Base-by-base conservation (phyloP, 2,888 invertebrate species). In the Xestia rhomboidea region DNA sequence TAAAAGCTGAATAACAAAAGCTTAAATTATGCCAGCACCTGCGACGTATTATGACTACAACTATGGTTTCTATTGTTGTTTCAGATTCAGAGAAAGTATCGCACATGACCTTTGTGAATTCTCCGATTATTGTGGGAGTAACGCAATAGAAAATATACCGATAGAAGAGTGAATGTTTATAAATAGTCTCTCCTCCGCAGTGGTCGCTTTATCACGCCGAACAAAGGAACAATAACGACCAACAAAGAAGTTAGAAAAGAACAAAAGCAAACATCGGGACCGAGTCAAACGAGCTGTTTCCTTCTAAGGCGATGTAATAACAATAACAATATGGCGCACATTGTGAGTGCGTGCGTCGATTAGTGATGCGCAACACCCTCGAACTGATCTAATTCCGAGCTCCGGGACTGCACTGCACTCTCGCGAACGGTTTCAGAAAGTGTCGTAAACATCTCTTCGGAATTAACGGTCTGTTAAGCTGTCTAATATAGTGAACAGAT, bases 181-280 rank as follows among this genome's bases (percentile, higher is more conserved):
- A 95, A 95, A 95, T 93, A 94, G 88, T 88, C 87, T 88, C 87
- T 90, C 90, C 89, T 90, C 89, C 85, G 85, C 88, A 88, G 89
- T 91, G 90, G 90, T 87, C 90, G 91, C 90, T 93, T 93, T 92
- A 94, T 93, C 91, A 91, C 88, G 89, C 90, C 82, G 92, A 95
- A 95, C 95, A 95, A 95, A 94, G 93, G 94, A 95, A 95, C 94
- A 94, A 94, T 94, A 93, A 93, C 90, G 89, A 91, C 91, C 91
- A 93, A 95, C 94, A 95, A 95, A 95, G 94, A 94, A 94, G 94
- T 94, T 93, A 94, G 93, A 93, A 94, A 94, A 93, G 92, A 94
- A 95, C 94, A 95, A 95, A 95, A 93, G 93, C 93, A 94, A 94
- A 94, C 93, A 94, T 91, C 89, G 89, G 85, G 88, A 90, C 92